Evolutionary conservation across 2,797 vertebrate species (phyloP).

Genomic region (Rousettus madagascariensis): DNA sequence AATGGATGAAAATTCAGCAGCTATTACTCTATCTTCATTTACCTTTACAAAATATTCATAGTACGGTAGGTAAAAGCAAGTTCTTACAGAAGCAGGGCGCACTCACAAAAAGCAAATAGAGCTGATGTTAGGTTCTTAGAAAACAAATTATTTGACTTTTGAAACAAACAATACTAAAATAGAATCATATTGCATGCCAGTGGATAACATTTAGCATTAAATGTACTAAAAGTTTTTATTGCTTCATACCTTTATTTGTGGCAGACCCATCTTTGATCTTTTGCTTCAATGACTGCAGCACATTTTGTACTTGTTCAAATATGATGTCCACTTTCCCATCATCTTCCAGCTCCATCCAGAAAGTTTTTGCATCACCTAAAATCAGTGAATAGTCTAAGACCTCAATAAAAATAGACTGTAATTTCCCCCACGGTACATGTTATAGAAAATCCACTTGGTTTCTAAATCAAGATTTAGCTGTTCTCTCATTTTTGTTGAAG

Average conservation of each 20-base stretch:
- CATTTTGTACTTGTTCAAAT: constrained; percentile 85
- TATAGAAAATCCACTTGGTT: constrained; percentile 13
- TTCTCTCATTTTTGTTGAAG: constrained; percentile 5
- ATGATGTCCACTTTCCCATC: constrained; percentile 87
- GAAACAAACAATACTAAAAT: not conserved
- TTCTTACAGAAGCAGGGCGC: not conserved
- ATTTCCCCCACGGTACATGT: not conserved
- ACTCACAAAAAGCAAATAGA: not conserved
- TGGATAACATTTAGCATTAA: not conserved
- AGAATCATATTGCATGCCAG: not conserved
- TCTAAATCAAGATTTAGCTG: constrained; percentile 42
- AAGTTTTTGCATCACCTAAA: constrained; percentile 87
- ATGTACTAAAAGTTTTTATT: not conserved
- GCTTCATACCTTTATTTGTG: constrained; percentile 89
- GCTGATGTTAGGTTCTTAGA: not conserved
- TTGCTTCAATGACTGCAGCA: constrained; percentile 86
- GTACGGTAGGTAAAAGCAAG: not conserved
- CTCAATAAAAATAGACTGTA: not conserved
- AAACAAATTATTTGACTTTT: constrained; percentile 14
- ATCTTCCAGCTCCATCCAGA: constrained; percentile 86
- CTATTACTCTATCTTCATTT: not conserved
- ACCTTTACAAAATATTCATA: not conserved
- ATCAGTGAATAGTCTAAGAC: not conserved
- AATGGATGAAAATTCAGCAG: constrained; percentile 19
- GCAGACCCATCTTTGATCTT: constrained; percentile 90